A percentile compares a stretch with the other conserved stretches of the same genome.
These are phyloP conservation scores for Eulemur rufifrons DNA, from an alignment of 2,113 vertebrate genomes.

Conservation along the genomic window DNA sequence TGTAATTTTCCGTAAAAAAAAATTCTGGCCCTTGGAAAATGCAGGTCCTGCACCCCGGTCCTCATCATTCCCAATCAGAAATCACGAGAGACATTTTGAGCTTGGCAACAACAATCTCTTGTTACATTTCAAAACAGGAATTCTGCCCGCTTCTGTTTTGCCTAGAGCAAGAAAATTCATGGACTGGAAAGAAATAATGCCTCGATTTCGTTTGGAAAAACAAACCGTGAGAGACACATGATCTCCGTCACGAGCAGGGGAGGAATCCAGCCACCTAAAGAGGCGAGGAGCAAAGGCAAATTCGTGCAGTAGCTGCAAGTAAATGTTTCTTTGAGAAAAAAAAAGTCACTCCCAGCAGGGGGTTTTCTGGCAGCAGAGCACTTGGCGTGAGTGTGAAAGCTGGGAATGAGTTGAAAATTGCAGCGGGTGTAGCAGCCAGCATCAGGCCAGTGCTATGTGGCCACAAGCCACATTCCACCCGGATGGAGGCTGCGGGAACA, in stretches of 20 bases:
- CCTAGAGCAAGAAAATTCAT: slow-evolving; percentile 8
- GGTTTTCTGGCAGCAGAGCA: neutral
- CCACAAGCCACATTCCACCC: neutral
- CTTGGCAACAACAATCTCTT: neutral
- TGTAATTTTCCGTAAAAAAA: slow-evolving; percentile 12
- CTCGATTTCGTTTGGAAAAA: slow-evolving; percentile 48
- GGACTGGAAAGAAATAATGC: slow-evolving; percentile 31
- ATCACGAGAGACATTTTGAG: neutral
- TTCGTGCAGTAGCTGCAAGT: neutral
- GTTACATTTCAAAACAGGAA: slow-evolving; percentile 56
- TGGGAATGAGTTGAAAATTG: neutral
- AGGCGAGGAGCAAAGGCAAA: neutral
- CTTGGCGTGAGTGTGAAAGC: neutral
- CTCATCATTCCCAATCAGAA: neutral
- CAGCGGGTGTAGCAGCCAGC: neutral
- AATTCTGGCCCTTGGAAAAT: neutral
- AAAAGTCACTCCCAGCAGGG: neutral
- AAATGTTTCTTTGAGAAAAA: neutral
- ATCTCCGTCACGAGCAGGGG: neutral
- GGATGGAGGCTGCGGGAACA: neutral
- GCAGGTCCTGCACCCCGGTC: neutral
- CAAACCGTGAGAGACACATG: neutral
- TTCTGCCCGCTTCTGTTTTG: slow-evolving; percentile 18
- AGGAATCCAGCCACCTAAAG: neutral
- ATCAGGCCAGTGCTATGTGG: neutral